Percentiles rank a stretch among this genome's conserved stretches.
phyloP scores from a whole-genome alignment of 2,888 invertebrate genomes.

The Eupithecia subfuscata region DNA sequence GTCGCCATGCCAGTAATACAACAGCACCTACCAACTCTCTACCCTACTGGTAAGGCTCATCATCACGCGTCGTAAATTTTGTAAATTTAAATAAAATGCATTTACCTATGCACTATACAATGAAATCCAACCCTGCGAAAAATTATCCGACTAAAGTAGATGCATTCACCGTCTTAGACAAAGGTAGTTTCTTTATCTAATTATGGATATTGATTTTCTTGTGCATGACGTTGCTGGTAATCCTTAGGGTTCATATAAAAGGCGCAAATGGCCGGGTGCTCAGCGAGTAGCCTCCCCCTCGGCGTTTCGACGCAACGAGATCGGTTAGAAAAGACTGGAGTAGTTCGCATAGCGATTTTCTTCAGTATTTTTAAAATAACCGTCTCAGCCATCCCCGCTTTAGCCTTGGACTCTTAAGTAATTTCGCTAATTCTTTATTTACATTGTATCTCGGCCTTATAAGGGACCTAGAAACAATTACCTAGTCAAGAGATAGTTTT shows the following conservation, averaged over 20 bases:
- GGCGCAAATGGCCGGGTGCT: constrained; percentile 47
- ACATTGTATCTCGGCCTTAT: background rate
- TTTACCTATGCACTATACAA: background rate
- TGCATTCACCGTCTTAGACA: constrained; percentile 73
- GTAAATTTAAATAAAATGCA: background rate
- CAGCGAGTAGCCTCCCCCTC: constrained; percentile 78
- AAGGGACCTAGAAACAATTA: background rate
- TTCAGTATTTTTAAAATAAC: constrained; percentile 82
- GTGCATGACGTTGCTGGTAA: constrained; percentile 66
- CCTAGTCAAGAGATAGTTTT: background rate
- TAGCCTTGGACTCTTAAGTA: constrained; percentile 61
- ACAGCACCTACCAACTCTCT: too few species aligned
- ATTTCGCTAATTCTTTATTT: constrained; percentile 21
- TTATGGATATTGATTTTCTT: constrained; percentile 80
- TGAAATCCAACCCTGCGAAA: constrained; percentile 54
- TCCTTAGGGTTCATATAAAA: constrained; percentile 73
- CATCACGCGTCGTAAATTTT: background rate
- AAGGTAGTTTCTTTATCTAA: constrained; percentile 68
- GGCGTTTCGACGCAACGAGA: constrained; percentile 71
- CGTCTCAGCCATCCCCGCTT: constrained; percentile 69
- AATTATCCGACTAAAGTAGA: constrained; percentile 51
- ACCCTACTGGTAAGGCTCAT: background rate
- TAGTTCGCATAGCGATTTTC: constrained; percentile 84
- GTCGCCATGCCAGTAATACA: too few species aligned
- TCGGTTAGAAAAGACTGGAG: constrained; percentile 82